Conservation (phyloP, 2,888 invertebrate species). For the Xiphydria camelus region DNA sequence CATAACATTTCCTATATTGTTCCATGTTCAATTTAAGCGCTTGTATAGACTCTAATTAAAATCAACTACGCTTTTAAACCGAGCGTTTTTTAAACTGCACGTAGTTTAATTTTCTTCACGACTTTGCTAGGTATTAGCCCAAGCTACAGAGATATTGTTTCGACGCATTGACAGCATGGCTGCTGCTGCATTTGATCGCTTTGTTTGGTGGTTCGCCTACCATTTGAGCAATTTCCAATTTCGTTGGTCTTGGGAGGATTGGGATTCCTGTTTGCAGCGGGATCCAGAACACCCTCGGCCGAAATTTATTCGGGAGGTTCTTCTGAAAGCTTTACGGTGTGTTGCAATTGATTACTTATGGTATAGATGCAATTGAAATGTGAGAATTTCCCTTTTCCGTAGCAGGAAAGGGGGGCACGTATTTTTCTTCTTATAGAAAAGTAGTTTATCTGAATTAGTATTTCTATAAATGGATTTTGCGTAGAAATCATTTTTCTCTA, state of each 20-base stretch:
- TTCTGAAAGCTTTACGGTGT: constrained; percentile 89
- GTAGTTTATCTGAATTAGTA: too few species aligned
- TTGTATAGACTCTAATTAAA: too few species aligned
- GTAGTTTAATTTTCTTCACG: constrained; percentile 6
- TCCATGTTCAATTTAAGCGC: too few species aligned
- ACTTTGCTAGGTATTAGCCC: constrained; percentile 74
- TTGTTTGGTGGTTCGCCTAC: constrained; percentile 97
- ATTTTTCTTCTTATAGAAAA: too few species aligned
- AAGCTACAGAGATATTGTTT: constrained; percentile 96
- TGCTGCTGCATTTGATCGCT: constrained; percentile 93
- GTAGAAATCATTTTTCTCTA: too few species aligned
- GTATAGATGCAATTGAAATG: too few species aligned
- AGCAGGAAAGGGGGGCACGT: too few species aligned
- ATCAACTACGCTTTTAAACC: too few species aligned
- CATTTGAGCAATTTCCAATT: constrained; percentile 99
- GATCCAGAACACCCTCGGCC: constrained; percentile 91
- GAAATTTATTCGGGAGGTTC: constrained; percentile 90
- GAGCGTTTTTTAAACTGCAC: constrained; percentile 1
- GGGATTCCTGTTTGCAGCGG: constrained; percentile 83
- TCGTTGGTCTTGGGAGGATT: constrained; percentile 98
- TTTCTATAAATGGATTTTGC: too few species aligned
- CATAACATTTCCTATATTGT: too few species aligned
- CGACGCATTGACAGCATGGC: constrained; percentile 97
- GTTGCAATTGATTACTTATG: too few species aligned
- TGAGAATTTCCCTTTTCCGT: too few species aligned